Conservation (phyloP, 2,888 invertebrate genomes). For the Perdita meconis region DNA sequence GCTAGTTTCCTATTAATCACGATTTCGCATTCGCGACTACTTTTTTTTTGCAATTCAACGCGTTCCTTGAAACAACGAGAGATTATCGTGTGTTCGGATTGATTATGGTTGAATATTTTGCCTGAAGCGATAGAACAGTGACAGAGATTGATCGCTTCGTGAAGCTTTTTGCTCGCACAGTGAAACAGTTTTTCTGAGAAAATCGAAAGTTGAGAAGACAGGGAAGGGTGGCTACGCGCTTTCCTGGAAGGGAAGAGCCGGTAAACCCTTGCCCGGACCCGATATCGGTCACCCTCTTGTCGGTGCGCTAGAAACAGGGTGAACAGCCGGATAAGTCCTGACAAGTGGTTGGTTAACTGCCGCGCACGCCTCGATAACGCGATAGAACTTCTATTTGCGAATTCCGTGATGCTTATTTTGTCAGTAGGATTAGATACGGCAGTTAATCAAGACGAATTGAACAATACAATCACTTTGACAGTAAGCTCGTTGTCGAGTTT, state of each 20-base stretch:
- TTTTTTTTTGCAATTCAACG: background rate
- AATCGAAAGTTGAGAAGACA: background rate
- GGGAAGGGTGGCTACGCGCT: background rate
- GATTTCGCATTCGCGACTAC: background rate
- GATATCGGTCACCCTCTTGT: conserved; percentile 55
- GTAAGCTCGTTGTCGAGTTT: no score
- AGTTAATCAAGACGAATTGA: conserved; percentile 24
- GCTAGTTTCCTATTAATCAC: conserved; percentile 9
- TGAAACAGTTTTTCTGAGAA: background rate
- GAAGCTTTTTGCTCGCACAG: background rate
- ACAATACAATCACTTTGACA: no score
- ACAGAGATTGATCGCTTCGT: background rate
- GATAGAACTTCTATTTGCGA: conserved; percentile 20
- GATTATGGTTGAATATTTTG: background rate
- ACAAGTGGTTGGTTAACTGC: conserved; percentile 75
- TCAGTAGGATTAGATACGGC: background rate
- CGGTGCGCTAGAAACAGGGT: conserved; percentile 61
- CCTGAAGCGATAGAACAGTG: background rate
- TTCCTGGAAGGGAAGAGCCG: background rate
- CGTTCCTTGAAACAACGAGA: conserved; percentile 14
- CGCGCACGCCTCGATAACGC: conserved; percentile 61
- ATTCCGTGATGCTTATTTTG: background rate
- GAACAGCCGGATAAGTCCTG: conserved; percentile 71
- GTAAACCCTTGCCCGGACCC: conserved; percentile 22
- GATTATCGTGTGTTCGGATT: background rate